Evolutionary conservation across 1,140 invertebrate species (phyloP), one percentile per base, ranked within the genome.

Genomic region (Medauroidea extradentata): DNA sequence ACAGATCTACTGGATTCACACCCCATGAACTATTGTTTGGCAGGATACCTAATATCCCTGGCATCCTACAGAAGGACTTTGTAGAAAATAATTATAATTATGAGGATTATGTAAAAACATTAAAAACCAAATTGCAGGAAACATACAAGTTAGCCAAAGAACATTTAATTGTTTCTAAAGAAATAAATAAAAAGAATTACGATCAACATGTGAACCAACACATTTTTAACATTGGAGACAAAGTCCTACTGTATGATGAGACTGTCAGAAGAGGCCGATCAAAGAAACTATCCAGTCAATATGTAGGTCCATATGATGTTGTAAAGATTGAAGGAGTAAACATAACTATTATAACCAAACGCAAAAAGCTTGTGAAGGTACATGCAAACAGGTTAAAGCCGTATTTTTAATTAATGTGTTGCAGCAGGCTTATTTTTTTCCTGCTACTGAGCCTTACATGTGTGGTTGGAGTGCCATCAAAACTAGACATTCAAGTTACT

Each of bases 81-180:
- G 11, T 34, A 34, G 29, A 34, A 34, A 34, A 34, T 4, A 34
- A 34, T 46, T 46, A 46, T 23, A 19, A 38, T 38, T 53, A 53
- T 19, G 51, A 53, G 27, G 24, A 53, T 19, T 53, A 11, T 38
- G 51, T 53, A 16, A 25, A 53, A 19, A 13, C 23, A 3, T 53
- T 53, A 19, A 27, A 53, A 53, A 29, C 9, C 9, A 53, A 38
- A 53, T 11, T 53, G 51, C 51, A 53, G 24, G 51, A 53, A 39
- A 38, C 19, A 3, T 38, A 38, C 29, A 19, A 8, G 14, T 11
- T 29, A 38, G 24, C 9, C 11, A 38, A 38, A 13, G 13, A 14
- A 53, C 5, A 29, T 11, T 29, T 53, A 38, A 29, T 53, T n/a
- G 3, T n/a, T 3, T 9, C 27, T 38, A 53, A 53, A n/a, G n/a